Conservation (phyloP, 2,113 vertebrate species). For the Gymnogyps californianus region DNA sequence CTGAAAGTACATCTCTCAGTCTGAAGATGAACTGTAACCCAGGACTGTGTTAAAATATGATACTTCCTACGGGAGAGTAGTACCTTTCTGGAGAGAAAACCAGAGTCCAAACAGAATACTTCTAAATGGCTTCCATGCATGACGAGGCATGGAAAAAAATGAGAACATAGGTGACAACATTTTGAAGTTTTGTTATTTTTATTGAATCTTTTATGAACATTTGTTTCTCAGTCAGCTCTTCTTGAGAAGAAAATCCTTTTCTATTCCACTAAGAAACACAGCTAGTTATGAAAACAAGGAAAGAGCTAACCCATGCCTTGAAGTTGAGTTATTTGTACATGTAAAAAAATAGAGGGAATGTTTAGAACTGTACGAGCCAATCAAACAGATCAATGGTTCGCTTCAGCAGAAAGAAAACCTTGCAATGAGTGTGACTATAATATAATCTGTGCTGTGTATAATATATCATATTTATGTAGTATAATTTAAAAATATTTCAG, state of each 20-base stretch:
- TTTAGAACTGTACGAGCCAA: neutral
- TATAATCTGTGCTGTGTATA: neutral
- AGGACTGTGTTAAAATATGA: neutral
- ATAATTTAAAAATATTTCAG: neutral
- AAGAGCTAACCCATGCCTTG: neutral
- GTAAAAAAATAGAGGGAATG: neutral
- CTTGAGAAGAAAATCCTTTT: neutral
- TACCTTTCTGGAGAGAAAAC: neutral
- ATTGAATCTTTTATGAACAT: neutral
- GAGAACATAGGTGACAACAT: neutral
- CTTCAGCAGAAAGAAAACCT: neutral
- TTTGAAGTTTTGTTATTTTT: neutral
- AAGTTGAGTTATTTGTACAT: neutral
- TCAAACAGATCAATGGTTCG: neutral
- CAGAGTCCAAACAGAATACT: neutral
- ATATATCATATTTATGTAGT: neutral
- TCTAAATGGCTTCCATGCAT: neutral
- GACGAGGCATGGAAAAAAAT: neutral
- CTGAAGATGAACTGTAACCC: neutral
- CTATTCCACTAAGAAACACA: neutral
- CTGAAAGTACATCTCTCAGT: neutral
- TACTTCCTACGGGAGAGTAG: fast-evolving
- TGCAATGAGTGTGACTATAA: neutral
- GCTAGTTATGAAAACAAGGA: neutral
- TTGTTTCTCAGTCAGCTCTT: neutral